phyloP scores from a whole-genome alignment of 1,140 invertebrate species.

The Neuroterus valhalla region DNA sequence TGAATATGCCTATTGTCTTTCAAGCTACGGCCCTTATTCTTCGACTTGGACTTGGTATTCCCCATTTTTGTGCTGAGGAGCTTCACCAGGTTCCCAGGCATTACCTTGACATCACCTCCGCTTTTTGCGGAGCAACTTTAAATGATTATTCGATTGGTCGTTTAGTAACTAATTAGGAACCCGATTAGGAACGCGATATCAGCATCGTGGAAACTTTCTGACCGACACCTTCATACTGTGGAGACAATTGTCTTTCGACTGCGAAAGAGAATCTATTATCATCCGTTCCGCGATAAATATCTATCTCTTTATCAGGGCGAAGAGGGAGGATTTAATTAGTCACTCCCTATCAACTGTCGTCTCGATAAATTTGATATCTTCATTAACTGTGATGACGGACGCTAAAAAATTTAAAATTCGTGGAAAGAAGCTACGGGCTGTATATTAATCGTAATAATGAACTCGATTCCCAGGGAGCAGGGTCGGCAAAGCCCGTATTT shows the following conservation, averaged over 20 bases:
- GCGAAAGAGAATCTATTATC: conserved; percentile 38
- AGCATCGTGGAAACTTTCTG: neutral
- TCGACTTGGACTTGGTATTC: conserved; percentile 68
- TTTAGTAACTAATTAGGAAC: neutral
- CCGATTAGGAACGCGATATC: neutral
- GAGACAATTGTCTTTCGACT: conserved; percentile 1
- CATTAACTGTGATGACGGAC: too few species aligned
- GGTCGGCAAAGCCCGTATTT: too few species aligned
- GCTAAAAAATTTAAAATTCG: too few species aligned
- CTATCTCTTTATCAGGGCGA: conserved; percentile 63
- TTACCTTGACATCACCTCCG: conserved; percentile 6
- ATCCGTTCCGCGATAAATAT: conserved; percentile 60
- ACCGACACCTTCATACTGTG: neutral
- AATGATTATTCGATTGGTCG: too few species aligned
- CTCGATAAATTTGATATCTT: conserved; percentile 56
- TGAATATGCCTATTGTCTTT: conserved; percentile 48
- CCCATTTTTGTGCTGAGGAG: conserved; percentile 65
- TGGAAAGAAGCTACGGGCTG: too few species aligned
- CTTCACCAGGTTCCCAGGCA: conserved; percentile 41
- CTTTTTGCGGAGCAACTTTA: neutral
- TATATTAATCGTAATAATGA: too few species aligned
- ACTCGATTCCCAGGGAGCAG: too few species aligned
- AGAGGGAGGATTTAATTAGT: conserved; percentile 56
- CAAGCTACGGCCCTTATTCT: conserved; percentile 45
- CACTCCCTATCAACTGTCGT: conserved; percentile 58